Conservation (phyloP, 2,113 vertebrate genomes). For the Todiramphus chloris region DNA sequence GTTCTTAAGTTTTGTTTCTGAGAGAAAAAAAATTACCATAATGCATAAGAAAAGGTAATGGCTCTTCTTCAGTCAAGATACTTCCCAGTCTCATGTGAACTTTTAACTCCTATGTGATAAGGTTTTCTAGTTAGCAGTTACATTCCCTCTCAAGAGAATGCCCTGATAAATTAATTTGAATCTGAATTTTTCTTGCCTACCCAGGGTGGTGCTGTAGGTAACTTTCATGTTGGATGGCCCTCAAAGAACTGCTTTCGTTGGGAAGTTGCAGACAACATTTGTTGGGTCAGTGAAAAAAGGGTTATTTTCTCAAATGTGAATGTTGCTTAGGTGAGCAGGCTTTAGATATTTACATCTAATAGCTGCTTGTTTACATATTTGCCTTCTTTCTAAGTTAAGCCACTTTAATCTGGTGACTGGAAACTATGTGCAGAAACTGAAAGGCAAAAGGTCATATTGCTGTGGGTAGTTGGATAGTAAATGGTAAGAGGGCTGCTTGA, state of each 20-base stretch:
- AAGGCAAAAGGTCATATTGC: neutral
- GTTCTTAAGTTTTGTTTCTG: neutral
- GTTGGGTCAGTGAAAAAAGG: neutral
- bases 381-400: neutral
- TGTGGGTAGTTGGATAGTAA: neutral
- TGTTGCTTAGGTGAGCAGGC: neutral
- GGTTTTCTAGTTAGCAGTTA: constrained; percentile 3
- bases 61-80: neutral
- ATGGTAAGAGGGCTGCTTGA: neutral
- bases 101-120: constrained; percentile 7
- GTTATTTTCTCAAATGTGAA: neutral
- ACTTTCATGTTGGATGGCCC: neutral
- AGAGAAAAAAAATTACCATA: neutral
- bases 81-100: neutral
- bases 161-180: constrained; percentile 9
- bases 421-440: neutral
- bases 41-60: neutral
- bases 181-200: neutral
- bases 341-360: neutral
- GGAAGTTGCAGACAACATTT: neutral
- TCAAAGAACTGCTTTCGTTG: neutral
- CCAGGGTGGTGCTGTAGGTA: neutral
- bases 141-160: neutral
- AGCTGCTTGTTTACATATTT: constrained; percentile 35
- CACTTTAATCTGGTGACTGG: neutral